phyloP scores from a whole-genome alignment of 2,113 vertebrate genomes.

The Plectropomus leopardus region DNA sequence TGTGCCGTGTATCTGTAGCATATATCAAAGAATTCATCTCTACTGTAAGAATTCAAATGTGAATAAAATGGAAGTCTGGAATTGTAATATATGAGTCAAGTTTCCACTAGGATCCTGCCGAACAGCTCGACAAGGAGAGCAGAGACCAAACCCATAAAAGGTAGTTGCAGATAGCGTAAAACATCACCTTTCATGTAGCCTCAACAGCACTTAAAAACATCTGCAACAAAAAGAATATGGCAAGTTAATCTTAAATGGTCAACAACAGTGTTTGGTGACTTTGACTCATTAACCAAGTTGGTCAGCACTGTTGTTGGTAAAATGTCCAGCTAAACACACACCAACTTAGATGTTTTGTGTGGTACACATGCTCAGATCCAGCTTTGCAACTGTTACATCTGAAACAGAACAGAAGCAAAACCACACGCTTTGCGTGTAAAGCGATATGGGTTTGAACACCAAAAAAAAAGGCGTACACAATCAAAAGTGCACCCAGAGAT shows the following conservation, averaged over 20 bases:
- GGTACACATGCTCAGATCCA: not conserved
- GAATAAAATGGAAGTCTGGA: not conserved
- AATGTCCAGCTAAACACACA: not conserved
- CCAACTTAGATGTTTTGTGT: not conserved
- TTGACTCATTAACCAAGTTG: not conserved
- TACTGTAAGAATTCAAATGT: conserved; percentile 1
- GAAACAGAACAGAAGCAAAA: conserved; percentile 30
- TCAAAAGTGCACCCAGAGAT: conserved; percentile 37
- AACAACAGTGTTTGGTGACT: not conserved
- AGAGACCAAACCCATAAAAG: not conserved
- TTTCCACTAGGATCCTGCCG: not conserved
- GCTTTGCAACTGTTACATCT: not conserved
- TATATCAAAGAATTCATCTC: conserved; percentile 2
- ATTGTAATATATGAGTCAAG: not conserved
- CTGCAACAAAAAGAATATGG: not conserved
- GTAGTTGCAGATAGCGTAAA: not conserved
- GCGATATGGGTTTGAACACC: conserved; percentile 26
- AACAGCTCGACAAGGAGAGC: not conserved
- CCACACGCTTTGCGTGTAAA: conserved; percentile 30
- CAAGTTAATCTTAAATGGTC: not conserved
- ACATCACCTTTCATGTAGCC: not conserved
- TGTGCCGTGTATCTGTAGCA: conserved; percentile 11
- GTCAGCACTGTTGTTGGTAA: not conserved
- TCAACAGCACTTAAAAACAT: conserved; percentile 6
- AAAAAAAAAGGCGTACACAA: conserved; percentile 40